Evolutionary conservation across 2,797 vertebrate genomes (phyloP), one percentile per base, ranked within the genome.

Genomic region (Ispidina lecontei): DNA sequence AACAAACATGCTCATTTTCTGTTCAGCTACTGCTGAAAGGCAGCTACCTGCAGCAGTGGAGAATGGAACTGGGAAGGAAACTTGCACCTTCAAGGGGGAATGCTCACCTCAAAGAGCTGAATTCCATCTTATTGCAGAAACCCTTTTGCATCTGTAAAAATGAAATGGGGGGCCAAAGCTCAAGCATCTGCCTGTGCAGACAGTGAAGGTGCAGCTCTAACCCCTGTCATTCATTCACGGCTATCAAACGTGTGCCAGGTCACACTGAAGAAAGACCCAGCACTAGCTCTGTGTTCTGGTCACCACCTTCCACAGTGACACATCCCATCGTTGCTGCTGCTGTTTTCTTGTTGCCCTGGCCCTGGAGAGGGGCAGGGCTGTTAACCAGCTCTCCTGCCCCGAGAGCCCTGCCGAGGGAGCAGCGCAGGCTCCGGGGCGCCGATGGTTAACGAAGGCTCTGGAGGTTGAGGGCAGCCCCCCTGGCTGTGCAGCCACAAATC

Each of bases 401-500:
- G 14, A 39, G 37, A 6, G 37, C 37, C 37, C 37, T 39, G 37
- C 37, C 37, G 37, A 14, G 37, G 80, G 25, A 93, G 29, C 92
- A 23, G 64, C 14, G 3, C 25, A 1, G 67, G 83, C 84, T 68
- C 87, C 11, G 8, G 84, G 90, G 63, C 84, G 49, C 28, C 0
- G 9, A 31, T 25, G 87, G 70, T 88, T 91, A 86, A 95, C 79
- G 87, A 94, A 79, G 20, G 56, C 76, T 89, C 89, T 35, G 63
- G 49, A 59, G 92, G 14, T 6, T 26, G 58, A 13, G 59, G 83
- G 89, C 91, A 75, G 84, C 85, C 83, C 86, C 51, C 72, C 51
- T 41, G 31, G 56, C 89, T 84, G 54, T 43, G 55, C 68, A 60
- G 77, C 85, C 91, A 95, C 92, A 95, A 95, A 96, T 95, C 94